Conservation (phyloP, 2,888 invertebrate species). For the Cylloceria caligata region DNA sequence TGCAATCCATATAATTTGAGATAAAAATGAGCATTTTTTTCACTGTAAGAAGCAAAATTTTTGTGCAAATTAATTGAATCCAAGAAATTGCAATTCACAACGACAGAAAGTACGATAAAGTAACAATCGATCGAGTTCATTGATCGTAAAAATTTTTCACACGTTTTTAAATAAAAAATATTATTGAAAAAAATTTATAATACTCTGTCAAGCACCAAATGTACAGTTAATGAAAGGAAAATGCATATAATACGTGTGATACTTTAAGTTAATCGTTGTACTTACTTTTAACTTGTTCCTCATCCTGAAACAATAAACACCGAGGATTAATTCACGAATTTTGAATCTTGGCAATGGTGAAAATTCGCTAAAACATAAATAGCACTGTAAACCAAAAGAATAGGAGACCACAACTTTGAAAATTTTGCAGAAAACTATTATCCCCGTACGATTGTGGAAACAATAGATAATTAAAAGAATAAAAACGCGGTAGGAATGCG, state of each 20-base stretch:
- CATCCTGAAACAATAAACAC: slow-evolving; percentile 79
- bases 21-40: background rate
- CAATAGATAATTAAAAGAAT: slow-evolving; percentile 13
- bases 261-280: slow-evolving; percentile 53
- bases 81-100: background rate
- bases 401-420: background rate
- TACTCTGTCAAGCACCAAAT: background rate
- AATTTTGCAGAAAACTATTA: slow-evolving; percentile 1
- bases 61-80: background rate
- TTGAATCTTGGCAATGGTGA: background rate
- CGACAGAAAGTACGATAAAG: background rate
- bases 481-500: slow-evolving; percentile 24
- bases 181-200: background rate
- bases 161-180: background rate
- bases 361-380: background rate
- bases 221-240: background rate
- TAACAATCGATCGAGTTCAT: background rate
- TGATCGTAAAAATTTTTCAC: background rate
- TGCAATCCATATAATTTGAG: background rate
- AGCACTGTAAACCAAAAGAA: background rate
- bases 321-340: slow-evolving; percentile 46
- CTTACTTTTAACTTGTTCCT: slow-evolving; percentile 81
- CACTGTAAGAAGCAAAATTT: too few relatives aligned
- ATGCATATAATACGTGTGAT: background rate
- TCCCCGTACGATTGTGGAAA: background rate